A percentile compares a stretch with the other conserved stretches of the same genome.
phyloP scores from a whole-genome alignment of 2,113 vertebrate species.

The Chloebia gouldiae region DNA sequence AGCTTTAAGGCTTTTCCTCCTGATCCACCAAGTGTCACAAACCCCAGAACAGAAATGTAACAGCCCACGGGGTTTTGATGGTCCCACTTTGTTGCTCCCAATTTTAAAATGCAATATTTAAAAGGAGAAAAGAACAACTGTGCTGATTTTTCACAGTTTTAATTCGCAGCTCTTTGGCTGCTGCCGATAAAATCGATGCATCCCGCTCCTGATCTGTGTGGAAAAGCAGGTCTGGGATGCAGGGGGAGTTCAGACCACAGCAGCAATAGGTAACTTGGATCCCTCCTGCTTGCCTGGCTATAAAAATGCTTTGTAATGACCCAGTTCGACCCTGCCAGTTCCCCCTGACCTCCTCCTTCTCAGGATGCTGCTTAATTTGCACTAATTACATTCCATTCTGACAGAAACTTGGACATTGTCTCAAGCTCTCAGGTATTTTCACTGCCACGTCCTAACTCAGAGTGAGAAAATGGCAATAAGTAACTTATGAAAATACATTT shows the following conservation, averaged over 20 bases:
- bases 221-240: background rate
- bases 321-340: constrained; percentile 80
- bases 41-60: background rate
- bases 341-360: constrained; percentile 82
- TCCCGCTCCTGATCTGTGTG: background rate
- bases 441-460: constrained; percentile 16
- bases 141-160: background rate
- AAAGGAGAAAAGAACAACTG: background rate
- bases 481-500: background rate
- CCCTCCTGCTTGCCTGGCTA: background rate
- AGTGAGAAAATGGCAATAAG: constrained; percentile 34
- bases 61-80: accelerated
- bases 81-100: background rate
- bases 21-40: background rate
- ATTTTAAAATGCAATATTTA: background rate
- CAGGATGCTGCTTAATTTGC: constrained; percentile 88
- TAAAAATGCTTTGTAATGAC: constrained; percentile 85
- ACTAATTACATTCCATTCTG: constrained; percentile 92
- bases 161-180: background rate
- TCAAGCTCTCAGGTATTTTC: constrained; percentile 76
- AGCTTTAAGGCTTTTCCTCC: background rate
- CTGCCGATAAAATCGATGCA: background rate
- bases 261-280: constrained; percentile 14
- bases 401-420: constrained; percentile 88
- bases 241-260: background rate